phyloP scores from a whole-genome alignment of 92 coral and sea anemone genomes.

The Isaurus tuberculatus region DNA sequence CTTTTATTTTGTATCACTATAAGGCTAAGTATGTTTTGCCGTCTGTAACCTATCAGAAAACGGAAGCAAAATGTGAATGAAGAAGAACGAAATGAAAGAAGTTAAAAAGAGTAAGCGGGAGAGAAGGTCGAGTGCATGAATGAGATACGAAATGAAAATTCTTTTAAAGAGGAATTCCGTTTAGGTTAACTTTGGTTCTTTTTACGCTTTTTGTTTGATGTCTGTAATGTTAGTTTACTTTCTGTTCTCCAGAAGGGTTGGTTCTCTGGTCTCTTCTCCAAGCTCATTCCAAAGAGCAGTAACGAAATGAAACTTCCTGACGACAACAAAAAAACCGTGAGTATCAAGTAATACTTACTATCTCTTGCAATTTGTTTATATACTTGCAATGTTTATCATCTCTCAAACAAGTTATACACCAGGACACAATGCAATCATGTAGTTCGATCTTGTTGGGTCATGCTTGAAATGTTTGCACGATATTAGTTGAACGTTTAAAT shows the following conservation, averaged over 20 bases:
- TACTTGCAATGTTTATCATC: neutral
- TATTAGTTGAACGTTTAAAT: too few species aligned
- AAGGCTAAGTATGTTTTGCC: neutral
- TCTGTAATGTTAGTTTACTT: neutral
- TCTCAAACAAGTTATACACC: too few species aligned
- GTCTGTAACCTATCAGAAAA: too few species aligned
- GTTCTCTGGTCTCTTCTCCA: constrained; percentile 24
- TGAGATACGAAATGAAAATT: neutral
- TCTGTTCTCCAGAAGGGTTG: constrained; percentile 23
- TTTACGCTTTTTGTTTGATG: neutral
- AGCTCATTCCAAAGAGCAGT: constrained; percentile 11
- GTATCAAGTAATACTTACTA: neutral
- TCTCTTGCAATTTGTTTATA: neutral
- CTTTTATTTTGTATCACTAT: neutral
- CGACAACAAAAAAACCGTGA: constrained; percentile 29
- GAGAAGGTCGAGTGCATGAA: neutral
- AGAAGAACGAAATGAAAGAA: too few species aligned
- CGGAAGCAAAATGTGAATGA: neutral
- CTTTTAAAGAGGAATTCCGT: neutral
- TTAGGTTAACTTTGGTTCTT: neutral
- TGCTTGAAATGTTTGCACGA: too few species aligned
- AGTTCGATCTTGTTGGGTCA: too few species aligned
- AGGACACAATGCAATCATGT: too few species aligned
- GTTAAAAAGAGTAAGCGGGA: too few species aligned
- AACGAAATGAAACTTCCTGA: constrained; percentile 36